phyloP scores from a whole-genome alignment of 2,888 invertebrate species.

The Drosophila tanythrix region DNA sequence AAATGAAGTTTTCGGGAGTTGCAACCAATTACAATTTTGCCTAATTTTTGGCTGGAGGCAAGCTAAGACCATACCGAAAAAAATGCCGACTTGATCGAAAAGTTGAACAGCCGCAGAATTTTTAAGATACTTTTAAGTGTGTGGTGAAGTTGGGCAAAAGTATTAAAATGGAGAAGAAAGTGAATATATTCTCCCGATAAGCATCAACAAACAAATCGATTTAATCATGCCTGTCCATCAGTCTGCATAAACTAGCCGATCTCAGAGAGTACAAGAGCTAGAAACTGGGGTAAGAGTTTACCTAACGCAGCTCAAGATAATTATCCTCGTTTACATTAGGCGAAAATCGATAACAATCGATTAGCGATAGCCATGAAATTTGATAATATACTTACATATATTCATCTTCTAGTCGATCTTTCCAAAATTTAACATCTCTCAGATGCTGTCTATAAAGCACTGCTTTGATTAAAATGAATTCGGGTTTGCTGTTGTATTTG shows the following conservation, averaged over 20 bases:
- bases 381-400: no score
- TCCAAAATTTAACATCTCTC: neutral
- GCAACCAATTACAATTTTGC: conserved; percentile 45
- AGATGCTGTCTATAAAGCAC: neutral
- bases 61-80: neutral
- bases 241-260: neutral
- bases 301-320: no score
- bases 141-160: neutral
- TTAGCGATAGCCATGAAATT: neutral
- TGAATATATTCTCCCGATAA: neutral
- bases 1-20: conserved; percentile 31
- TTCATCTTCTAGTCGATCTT: neutral
- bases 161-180: neutral
- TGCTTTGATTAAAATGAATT: neutral
- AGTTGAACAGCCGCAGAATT: neutral
- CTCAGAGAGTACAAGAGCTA: neutral
- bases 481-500: neutral
- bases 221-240: neutral
- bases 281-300: no score
- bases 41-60: conserved; percentile 21
- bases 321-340: no score
- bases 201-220: neutral
- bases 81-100: neutral
- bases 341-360: neutral
- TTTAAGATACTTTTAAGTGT: neutral